A percentile compares a stretch with the other conserved stretches of the same genome.
phyloP scores from a whole-genome alignment of 2,797 vertebrate species.

The Harpagifer antarcticus region DNA sequence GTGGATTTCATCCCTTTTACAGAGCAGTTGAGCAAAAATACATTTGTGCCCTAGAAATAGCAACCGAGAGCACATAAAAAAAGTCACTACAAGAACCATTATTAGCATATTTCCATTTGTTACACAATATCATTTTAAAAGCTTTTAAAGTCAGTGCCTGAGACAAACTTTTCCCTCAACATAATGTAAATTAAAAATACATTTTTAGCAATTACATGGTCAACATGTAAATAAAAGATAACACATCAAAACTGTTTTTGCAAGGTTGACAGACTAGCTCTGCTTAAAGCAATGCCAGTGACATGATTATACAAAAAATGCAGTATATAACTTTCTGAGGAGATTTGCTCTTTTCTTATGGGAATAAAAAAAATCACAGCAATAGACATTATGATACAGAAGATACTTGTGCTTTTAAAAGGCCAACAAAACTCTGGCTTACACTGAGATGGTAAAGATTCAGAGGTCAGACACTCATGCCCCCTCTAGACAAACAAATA shows the following conservation, averaged over 20 bases:
- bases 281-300: slow-evolving; percentile 57
- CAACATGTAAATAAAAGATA: slow-evolving; percentile 78
- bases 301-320: slow-evolving; percentile 61
- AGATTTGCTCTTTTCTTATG: slow-evolving; percentile 3
- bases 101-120: slow-evolving; percentile 54
- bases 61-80: slow-evolving; percentile 61
- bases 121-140: slow-evolving; percentile 52
- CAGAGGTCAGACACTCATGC: slow-evolving; percentile 35
- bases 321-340: slow-evolving; percentile 42
- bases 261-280: slow-evolving; percentile 46
- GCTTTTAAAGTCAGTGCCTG: slow-evolving; percentile 69
- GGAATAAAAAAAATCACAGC: slow-evolving; percentile 64
- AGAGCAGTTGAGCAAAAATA: slow-evolving; percentile 52
- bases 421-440: slow-evolving; percentile 58
- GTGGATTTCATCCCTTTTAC: slow-evolving; percentile 55
- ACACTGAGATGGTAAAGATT: slow-evolving; percentile 37
- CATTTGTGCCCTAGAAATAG: slow-evolving; percentile 39
- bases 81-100: slow-evolving; percentile 60
- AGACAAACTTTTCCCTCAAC: slow-evolving; percentile 46
- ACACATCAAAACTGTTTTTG: slow-evolving; percentile 65
- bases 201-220: slow-evolving; percentile 72
- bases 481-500: slow-evolving; percentile 14
- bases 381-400: slow-evolving; percentile 58
- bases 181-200: slow-evolving; percentile 40
- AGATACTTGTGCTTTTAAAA: slow-evolving; percentile 78